These are phyloP conservation scores for Enteromius treurensis DNA, from an alignment of 2,797 vertebrate species.

Conservation along the genomic window DNA sequence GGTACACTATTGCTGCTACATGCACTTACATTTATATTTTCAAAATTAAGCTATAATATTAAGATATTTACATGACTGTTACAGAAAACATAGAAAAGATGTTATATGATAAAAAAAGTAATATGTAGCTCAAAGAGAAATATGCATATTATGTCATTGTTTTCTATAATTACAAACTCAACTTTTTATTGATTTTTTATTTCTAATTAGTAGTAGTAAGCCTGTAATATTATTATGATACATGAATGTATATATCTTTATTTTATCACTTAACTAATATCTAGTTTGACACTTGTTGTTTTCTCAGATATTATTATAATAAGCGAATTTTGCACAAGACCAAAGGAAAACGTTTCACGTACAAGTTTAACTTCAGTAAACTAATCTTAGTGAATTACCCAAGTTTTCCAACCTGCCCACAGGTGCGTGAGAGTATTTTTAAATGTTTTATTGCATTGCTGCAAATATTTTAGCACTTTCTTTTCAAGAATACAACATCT, in stretches of 20 bases:
- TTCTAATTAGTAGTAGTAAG: too few relatives aligned
- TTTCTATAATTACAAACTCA: too few relatives aligned
- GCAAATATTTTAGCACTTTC: not conserved
- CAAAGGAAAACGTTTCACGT: slow-evolving; percentile 84
- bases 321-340: slow-evolving; percentile 84
- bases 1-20: slow-evolving; percentile 56
- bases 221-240: too few relatives aligned
- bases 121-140: too few relatives aligned
- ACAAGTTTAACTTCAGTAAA: slow-evolving; percentile 85
- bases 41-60: not conserved
- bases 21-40: not conserved
- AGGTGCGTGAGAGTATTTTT: slow-evolving; percentile 61
- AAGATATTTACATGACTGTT: not conserved
- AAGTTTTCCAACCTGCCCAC: slow-evolving; percentile 63
- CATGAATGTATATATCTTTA: too few relatives aligned
- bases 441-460: not conserved
- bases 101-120: too few relatives aligned
- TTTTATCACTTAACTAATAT: slow-evolving; percentile 39
- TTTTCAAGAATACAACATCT: slow-evolving; percentile 57
- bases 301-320: slow-evolving; percentile 83
- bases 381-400: slow-evolving; percentile 80
- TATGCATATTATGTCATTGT: too few relatives aligned
- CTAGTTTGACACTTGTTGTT: not conserved
- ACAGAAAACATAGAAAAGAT: not conserved
- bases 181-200: too few relatives aligned